Conservation (phyloP, 1,140 invertebrate genomes). For the Drosophila busckii region DNA sequence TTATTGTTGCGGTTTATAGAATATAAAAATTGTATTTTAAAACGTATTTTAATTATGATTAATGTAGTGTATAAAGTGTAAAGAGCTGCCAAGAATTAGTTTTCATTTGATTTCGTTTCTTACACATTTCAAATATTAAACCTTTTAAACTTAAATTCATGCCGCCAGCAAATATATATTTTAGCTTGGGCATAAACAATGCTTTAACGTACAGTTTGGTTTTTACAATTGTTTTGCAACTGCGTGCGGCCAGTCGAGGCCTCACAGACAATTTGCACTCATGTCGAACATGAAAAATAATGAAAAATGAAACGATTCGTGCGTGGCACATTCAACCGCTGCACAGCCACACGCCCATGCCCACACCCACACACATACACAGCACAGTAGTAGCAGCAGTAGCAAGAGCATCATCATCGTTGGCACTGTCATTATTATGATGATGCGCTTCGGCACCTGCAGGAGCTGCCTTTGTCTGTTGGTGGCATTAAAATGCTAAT, state of each 20-base stretch:
- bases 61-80: too few relatives aligned
- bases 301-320: constrained; percentile 62
- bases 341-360: background rate
- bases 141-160: too few relatives aligned
- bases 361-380: background rate
- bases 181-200: too few relatives aligned
- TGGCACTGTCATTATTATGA: constrained; percentile 19
- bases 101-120: too few relatives aligned
- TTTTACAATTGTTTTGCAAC: background rate
- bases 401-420: constrained; percentile 16
- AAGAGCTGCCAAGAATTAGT: too few relatives aligned
- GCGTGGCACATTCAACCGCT: constrained; percentile 39
- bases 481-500: constrained; percentile 67
- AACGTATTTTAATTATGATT: too few relatives aligned
- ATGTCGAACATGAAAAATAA: constrained; percentile 71
- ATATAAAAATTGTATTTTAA: too few relatives aligned
- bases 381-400: constrained; percentile 10
- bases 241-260: background rate
- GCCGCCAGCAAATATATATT: too few relatives aligned
- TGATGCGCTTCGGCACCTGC: constrained; percentile 59
- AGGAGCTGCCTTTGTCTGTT: constrained; percentile 63
- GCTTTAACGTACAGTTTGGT: background rate
- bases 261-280: constrained; percentile 56
- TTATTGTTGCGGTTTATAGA: too few relatives aligned
- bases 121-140: too few relatives aligned